Conservation (phyloP, 2,797 vertebrate species). For the Agapornis canus region DNA sequence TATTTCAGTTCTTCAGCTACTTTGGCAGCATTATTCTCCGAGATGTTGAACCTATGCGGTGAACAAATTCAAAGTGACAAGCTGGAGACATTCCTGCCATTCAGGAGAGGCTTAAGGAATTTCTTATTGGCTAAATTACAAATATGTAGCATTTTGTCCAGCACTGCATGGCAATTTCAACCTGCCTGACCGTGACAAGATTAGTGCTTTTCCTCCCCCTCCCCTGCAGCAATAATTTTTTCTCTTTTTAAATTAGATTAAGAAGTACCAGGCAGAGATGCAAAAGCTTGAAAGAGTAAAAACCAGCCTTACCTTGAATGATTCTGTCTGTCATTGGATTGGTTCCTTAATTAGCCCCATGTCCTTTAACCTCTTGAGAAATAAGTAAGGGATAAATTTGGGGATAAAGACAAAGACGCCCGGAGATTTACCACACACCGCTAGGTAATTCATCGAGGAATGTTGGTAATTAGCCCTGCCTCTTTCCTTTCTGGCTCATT, state of each 20-base stretch:
- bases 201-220: conserved; percentile 77
- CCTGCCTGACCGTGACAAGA: conserved; percentile 87
- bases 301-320: conserved; percentile 85
- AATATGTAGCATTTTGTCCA: conserved; percentile 87
- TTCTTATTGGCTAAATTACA: conserved; percentile 90
- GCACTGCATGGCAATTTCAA: conserved; percentile 80
- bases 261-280: conserved; percentile 88
- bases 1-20: conserved; percentile 48
- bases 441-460: conserved; percentile 95
- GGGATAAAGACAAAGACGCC: conserved; percentile 85
- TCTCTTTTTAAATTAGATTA: conserved; percentile 79
- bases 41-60: conserved; percentile 69
- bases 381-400: conserved; percentile 86
- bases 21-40: conserved; percentile 72
- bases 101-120: conserved; percentile 90
- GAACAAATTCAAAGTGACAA: conserved; percentile 84
- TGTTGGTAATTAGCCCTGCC: conserved; percentile 89
- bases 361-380: conserved; percentile 90
- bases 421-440: conserved; percentile 90
- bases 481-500: conserved; percentile 90
- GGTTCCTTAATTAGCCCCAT: conserved; percentile 88
- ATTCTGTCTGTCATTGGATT: conserved; percentile 84
- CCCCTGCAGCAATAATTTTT: conserved; percentile 62
- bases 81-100: conserved; percentile 86
- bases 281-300: conserved; percentile 79